Evolutionary conservation across 2,888 invertebrate species (phyloP).

Genomic region (Masnerella sp.): DNA sequence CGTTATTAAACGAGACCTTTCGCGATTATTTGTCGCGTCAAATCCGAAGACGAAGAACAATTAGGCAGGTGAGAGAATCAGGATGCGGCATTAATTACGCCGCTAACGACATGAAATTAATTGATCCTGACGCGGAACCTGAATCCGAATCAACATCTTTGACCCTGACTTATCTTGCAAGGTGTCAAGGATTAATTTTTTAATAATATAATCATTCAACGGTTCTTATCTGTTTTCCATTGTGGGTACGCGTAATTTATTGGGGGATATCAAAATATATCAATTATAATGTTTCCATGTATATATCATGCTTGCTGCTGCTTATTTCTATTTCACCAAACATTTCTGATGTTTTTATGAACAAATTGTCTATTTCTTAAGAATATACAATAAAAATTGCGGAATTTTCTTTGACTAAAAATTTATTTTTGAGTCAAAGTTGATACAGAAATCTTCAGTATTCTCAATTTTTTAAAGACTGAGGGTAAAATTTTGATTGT

Average conservation of each 20-base stretch:
- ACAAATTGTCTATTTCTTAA: too few relatives aligned
- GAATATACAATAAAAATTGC: too few relatives aligned
- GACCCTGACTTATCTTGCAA: conserved; percentile 42
- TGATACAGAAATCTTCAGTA: too few relatives aligned
- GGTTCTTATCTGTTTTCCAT: conserved; percentile 10
- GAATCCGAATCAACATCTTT: conserved; percentile 42
- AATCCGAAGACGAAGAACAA: conserved; percentile 25
- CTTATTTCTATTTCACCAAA: too few relatives aligned
- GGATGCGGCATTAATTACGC: conserved; percentile 37
- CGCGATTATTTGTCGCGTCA: conserved; percentile 20
- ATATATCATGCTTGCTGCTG: too few relatives aligned
- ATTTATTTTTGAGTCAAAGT: too few relatives aligned
- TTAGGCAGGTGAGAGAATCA: conserved; percentile 30
- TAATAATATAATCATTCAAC: conserved; percentile 15
- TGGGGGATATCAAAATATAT: too few relatives aligned
- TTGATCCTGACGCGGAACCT: conserved; percentile 37
- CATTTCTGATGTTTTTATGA: too few relatives aligned
- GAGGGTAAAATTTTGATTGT: too few relatives aligned
- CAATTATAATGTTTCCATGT: too few relatives aligned
- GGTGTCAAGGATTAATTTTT: conserved; percentile 35
- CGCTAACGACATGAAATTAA: conserved; percentile 40
- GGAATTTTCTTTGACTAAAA: too few relatives aligned
- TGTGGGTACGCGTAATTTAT: not conserved
- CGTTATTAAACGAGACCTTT: conserved; percentile 13
- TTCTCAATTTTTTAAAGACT: too few relatives aligned